Conservation (phyloP, 2,113 vertebrate species). For the Eurypyga helias region DNA sequence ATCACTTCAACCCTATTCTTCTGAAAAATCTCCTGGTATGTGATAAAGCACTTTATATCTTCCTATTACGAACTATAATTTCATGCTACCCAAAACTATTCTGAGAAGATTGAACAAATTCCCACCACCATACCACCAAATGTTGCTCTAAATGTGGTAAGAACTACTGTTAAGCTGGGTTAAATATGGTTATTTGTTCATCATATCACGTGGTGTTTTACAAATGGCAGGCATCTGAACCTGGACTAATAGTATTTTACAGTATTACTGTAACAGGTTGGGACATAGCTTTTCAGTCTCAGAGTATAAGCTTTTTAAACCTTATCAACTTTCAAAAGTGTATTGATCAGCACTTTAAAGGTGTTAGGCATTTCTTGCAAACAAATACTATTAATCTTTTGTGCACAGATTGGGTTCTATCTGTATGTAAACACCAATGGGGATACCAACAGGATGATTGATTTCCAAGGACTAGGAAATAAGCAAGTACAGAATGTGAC, state of each 20-base stretch:
- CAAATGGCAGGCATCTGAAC: not conserved
- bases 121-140: not conserved
- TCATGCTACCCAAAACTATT: not conserved
- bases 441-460: not conserved
- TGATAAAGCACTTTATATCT: not conserved
- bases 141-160: not conserved
- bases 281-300: not conserved
- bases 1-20: not conserved
- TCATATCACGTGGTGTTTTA: not conserved
- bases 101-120: not conserved
- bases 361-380: not conserved
- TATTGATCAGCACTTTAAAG: not conserved
- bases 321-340: too few species aligned
- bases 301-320: not conserved
- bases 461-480: not conserved
- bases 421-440: not conserved
- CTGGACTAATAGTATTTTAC: not conserved
- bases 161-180: not conserved
- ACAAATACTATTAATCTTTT: slow-evolving; percentile 17
- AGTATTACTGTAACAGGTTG: not conserved
- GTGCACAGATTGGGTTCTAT: not conserved
- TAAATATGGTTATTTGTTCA: not conserved
- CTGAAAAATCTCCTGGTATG: not conserved
- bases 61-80: not conserved
- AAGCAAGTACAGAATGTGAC: not conserved